Percentiles rank a stretch among this genome's conserved stretches.
Conservation (phyloP, 2,888 invertebrate species). For the Cantharis lateralis region DNA sequence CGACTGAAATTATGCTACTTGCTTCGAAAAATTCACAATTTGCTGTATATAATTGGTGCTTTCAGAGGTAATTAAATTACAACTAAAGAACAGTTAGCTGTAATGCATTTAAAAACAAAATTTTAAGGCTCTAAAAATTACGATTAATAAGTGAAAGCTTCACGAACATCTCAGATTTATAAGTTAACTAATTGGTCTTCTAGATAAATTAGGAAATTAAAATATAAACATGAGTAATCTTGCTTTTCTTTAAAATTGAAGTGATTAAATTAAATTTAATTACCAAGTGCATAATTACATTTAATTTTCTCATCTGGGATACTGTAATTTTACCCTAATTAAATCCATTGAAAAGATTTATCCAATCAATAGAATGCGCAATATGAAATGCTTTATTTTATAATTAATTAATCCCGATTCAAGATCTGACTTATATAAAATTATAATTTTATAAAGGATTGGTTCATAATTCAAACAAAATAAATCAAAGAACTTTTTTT, state of each 20-base stretch:
- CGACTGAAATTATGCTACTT: background rate
- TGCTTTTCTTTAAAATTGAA: background rate
- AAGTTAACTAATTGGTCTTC: background rate
- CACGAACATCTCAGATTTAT: background rate
- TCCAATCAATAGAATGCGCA: background rate
- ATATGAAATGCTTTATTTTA: background rate
- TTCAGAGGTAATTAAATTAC: background rate
- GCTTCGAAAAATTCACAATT: background rate
- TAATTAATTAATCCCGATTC: background rate
- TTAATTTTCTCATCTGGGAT: background rate
- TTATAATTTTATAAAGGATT: background rate
- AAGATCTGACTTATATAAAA: background rate
- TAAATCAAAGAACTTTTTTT: background rate
- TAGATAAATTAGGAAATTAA: background rate
- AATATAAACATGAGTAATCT: background rate
- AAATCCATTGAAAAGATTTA: background rate
- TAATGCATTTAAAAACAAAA: background rate
- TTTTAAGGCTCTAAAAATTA: background rate
- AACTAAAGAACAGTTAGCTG: background rate
- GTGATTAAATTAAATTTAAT: background rate
- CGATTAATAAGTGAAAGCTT: background rate
- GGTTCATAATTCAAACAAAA: background rate
- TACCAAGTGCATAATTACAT: background rate
- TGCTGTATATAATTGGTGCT: background rate
- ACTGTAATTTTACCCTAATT: background rate